Base-by-base conservation (phyloP, 2,888 invertebrate genomes). In the Cotesia congregata region DNA sequence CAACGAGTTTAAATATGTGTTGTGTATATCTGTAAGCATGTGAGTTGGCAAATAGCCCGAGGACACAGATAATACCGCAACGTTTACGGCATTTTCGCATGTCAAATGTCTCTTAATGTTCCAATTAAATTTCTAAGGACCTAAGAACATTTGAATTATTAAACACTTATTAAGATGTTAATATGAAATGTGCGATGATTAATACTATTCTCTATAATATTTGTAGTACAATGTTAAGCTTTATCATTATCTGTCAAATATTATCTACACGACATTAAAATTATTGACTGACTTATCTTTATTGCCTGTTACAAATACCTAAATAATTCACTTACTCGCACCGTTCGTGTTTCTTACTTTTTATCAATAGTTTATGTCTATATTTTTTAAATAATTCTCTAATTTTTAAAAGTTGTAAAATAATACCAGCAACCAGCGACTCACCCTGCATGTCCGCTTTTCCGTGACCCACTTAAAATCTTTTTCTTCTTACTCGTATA, bases 391-490 rank as follows among this genome's bases (percentile, higher is more conserved):
- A 3, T 12, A 50, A 12, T 50, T 50, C 4, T 12, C 3, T 3
- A 50, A 62, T 5, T 15, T 62, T 62, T 62, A 15, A 62, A 39
- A 68, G 50, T 68, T 17, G 74, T 30, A 72, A 64, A 72, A 72
- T 60, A 67, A 67, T 40, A 72, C 67, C 72, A 74, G 65, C 15
- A 39, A 67, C 70, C 69, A 62, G 62, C 30, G 50, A 50, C 50
- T 50, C 50, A 50, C 50, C 50, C 50, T 50, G 50, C 12, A 50
- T 50, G 50, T 12, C 50, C 50, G 74, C 78, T 80, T 78, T 79
- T 79, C 79, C 79, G 79, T 81, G 81, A 80, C 81, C 81, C 50
- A 81, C 81, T 75, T 81, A 78, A 41, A 75, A 40, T 74, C 38
- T 77, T 60, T 74, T 71, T 76, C 40, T 78, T 74, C 65, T 74